These are phyloP conservation scores for Watsonalla cultraria DNA, from an alignment of 2,888 invertebrate species.

Conservation along the genomic window DNA sequence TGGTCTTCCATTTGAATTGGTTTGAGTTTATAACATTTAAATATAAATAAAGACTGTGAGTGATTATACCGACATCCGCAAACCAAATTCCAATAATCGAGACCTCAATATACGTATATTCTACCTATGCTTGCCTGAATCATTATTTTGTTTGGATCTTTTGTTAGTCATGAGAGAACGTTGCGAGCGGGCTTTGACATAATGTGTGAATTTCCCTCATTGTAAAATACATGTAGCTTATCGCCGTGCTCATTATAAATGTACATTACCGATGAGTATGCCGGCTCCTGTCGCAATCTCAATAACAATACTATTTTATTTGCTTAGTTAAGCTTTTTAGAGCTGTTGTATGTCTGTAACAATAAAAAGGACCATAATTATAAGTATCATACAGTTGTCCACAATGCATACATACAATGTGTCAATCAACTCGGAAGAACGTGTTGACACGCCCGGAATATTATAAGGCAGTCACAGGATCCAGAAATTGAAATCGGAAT, in stretches of 20 bases:
- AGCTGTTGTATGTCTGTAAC: too few species aligned
- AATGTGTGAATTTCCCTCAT: slow-evolving; percentile 42
- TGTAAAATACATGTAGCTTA: slow-evolving; percentile 18
- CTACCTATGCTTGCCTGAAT: not conserved
- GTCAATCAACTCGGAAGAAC: too few species aligned
- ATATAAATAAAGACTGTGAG: not conserved
- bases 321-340: too few species aligned
- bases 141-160: slow-evolving; percentile 8
- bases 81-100: not conserved
- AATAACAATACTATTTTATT: too few species aligned
- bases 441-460: too few species aligned
- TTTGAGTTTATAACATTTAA: slow-evolving; percentile 4
- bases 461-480: too few species aligned
- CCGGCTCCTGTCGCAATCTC: not conserved
- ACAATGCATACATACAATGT: too few species aligned
- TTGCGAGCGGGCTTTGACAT: slow-evolving; percentile 25
- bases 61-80: not conserved
- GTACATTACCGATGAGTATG: slow-evolving; percentile 16
- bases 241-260: slow-evolving; percentile 16
- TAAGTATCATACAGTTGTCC: too few species aligned
- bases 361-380: too few species aligned
- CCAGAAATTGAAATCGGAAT: too few species aligned
- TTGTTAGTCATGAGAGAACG: slow-evolving; percentile 16
- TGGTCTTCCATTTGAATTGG: slow-evolving; percentile 12
- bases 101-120: not conserved